phyloP scores from a whole-genome alignment of 2,888 invertebrate genomes.

The Pterostichus madidus region DNA sequence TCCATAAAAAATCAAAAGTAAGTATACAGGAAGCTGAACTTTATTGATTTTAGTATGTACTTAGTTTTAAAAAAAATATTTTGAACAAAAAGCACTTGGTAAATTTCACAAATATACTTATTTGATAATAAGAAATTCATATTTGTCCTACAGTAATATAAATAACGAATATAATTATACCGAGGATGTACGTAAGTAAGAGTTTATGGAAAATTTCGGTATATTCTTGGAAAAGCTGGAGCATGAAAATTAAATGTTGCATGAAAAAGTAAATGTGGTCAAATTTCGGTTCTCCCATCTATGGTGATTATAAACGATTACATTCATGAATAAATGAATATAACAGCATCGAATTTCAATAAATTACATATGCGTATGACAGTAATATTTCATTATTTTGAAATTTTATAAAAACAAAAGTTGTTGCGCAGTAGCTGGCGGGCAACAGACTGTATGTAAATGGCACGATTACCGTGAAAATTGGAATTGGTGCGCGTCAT shows the following conservation, averaged over 20 bases:
- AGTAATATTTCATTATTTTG: conserved; percentile 66
- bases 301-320: conserved; percentile 46
- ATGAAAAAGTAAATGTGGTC: conserved; percentile 1
- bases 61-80: too few species aligned
- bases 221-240: conserved; percentile 21
- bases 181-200: too few species aligned
- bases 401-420: conserved; percentile 59
- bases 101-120: too few species aligned
- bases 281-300: conserved; percentile 39
- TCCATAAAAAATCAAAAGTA: too few species aligned
- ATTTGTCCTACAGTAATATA: too few species aligned
- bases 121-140: too few species aligned
- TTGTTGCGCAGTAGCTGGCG: conserved; percentile 30
- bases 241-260: conserved; percentile 25
- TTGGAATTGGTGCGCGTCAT: conserved; percentile 63
- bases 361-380: conserved; percentile 62
- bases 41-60: too few species aligned
- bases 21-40: too few species aligned
- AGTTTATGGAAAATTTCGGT: conserved; percentile 3
- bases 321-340: conserved; percentile 61
- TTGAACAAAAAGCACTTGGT: too few species aligned
- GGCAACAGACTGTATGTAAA: conserved; percentile 62
- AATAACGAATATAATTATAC: too few species aligned
- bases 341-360: conserved; percentile 58
- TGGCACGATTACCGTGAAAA: conserved; percentile 65